Percentiles rank a stretch among this genome's conserved stretches.
Evolutionary conservation across 2,113 vertebrate species (phyloP).

Genomic region (Carlito syrichta): DNA sequence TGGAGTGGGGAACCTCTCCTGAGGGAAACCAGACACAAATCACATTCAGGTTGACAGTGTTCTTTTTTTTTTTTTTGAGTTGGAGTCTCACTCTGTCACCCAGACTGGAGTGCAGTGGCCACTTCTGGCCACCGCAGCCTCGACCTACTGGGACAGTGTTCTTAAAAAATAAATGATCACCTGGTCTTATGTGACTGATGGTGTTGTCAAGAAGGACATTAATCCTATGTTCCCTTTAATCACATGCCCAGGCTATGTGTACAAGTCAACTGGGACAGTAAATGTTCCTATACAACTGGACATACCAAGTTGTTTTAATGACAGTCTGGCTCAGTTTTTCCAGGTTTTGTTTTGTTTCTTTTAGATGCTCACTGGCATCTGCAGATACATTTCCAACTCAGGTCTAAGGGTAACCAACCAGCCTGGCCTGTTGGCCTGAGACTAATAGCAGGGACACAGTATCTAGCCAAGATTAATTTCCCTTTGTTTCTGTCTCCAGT

Average conservation of each 20-base stretch:
- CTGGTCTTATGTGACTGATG: background rate
- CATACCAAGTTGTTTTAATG: background rate
- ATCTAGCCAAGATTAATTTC: background rate
- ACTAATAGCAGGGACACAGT: background rate
- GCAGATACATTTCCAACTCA: background rate
- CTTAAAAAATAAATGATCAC: background rate
- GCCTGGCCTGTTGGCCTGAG: background rate
- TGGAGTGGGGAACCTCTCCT: background rate
- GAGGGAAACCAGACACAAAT: background rate
- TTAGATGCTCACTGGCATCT: background rate
- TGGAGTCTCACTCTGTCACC: too few species aligned
- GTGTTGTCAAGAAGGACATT: background rate
- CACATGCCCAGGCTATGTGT: fast-evolving
- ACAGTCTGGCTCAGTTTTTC: background rate
- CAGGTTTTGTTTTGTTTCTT: background rate
- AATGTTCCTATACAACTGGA: background rate
- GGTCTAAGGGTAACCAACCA: background rate
- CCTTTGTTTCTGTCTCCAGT: background rate
- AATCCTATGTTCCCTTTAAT: background rate
- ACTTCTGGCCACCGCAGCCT: too few species aligned
- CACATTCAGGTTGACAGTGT: background rate
- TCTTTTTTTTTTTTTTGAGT: too few species aligned
- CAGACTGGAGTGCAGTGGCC: too few species aligned
- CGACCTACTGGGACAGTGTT: too few species aligned
- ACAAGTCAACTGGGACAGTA: background rate